These are phyloP conservation scores for Trachelus iudaicus DNA, from an alignment of 2,888 invertebrate species.

Conservation along the genomic window DNA sequence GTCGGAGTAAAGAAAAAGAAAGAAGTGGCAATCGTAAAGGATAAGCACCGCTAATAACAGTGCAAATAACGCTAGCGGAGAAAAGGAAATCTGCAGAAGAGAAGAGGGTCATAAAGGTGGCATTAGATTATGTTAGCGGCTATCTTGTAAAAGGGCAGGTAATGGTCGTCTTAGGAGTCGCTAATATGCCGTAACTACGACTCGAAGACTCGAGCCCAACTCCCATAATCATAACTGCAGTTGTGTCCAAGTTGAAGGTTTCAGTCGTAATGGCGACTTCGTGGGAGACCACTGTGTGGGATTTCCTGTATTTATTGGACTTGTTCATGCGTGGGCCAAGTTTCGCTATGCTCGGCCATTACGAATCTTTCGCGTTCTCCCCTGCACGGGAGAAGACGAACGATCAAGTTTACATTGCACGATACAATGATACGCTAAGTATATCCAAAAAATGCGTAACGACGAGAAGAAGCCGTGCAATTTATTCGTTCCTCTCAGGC, in stretches of 20 bases:
- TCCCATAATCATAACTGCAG: conserved; percentile 46
- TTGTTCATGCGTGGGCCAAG: not conserved
- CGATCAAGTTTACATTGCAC: not conserved
- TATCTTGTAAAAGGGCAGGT: conserved; percentile 38
- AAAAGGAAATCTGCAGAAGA: conserved; percentile 5
- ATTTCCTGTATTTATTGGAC: conserved; percentile 13
- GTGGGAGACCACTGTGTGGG: conserved; percentile 13
- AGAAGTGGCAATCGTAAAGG: not conserved
- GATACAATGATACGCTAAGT: not conserved
- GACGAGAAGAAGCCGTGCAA: not conserved
- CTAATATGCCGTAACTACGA: conserved; percentile 45
- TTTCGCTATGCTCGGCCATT: not conserved
- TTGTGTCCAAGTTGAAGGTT: conserved; percentile 24
- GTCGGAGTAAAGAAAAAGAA: conserved; percentile 4
- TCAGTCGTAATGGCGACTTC: conserved; percentile 17
- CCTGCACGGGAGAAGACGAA: not conserved
- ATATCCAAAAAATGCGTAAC: not conserved
- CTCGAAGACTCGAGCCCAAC: conserved; percentile 20
- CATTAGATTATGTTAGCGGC: conserved; percentile 36
- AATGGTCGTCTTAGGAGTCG: conserved; percentile 41
- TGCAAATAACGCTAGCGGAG: not conserved
- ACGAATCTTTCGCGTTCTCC: not conserved
- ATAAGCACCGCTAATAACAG: not conserved
- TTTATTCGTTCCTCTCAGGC: not conserved
- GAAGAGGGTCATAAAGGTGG: conserved; percentile 35